Evolutionary conservation across 2,113 vertebrate species (phyloP), one percentile per base, ranked within the genome.

Genomic region (Rostratula benghalensis): DNA sequence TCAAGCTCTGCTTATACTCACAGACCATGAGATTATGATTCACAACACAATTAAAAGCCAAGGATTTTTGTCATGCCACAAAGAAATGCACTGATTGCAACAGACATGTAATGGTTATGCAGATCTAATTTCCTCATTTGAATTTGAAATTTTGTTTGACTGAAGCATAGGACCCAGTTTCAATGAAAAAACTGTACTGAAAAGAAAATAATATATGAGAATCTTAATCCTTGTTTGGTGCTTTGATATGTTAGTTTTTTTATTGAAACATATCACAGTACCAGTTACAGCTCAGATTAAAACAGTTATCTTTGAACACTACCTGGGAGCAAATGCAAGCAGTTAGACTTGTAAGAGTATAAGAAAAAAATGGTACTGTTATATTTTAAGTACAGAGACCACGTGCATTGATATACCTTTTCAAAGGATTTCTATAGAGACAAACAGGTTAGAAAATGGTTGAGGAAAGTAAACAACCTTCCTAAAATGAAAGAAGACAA

Each of bases 1-100:
- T 68, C 50, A 83, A 89, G 50, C 27, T 57, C 67, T 90, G 69
- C 63, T 87, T 82, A 75, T 60, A 84, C 17, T 89, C 35, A 56
- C 37, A 97, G 56, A 87, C 68, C 76, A 87, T 71, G 43, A 84
- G 80, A 89, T 78, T 90, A 92, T 78, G 39, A 92, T 91, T 95
- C 86, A 91, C 35, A 79, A 64, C 50, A 83, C 30, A 93, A 86
- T 50, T 89, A 84, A 93, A 71, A 92, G 70, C 61, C 25, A 85
- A 30, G 64, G 90, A 73, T 45, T 90, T 68, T 28, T 83, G 71
- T 86, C 45, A 80, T 33, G 33, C 37, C 54, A 91, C 46, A 86
- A 87, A 92, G 70, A 84, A 93, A 92, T 71, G 60, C 10, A 67
- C 41, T 61, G 33, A 86, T 64, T 94, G 78, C 61, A 94, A 91